phyloP scores from a whole-genome alignment of 1,140 invertebrate genomes.

The Drosophila albomicans region DNA sequence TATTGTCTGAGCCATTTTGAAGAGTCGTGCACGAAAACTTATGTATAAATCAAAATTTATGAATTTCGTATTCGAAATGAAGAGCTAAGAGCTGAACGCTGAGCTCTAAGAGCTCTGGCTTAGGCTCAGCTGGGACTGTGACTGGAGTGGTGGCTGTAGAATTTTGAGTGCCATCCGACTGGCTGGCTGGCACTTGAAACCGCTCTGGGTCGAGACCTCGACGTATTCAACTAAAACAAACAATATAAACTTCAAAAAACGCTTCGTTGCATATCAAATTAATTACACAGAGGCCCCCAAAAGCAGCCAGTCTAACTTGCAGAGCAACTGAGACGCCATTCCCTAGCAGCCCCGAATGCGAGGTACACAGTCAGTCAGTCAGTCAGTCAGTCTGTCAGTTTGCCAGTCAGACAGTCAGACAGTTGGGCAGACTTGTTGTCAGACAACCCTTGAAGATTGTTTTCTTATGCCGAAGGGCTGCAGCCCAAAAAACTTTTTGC shows the following conservation, averaged over 20 bases:
- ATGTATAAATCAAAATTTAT: slow-evolving; percentile 74
- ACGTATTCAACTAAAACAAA: slow-evolving; percentile 75
- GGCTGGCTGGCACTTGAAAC: slow-evolving; percentile 53
- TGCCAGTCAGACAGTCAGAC: slow-evolving; percentile 30
- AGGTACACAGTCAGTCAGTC: slow-evolving; percentile 17
- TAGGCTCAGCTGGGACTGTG: slow-evolving; percentile 22
- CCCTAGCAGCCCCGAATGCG: slow-evolving; percentile 7
- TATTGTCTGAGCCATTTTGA: slow-evolving; percentile 61
- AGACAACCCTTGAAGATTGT: slow-evolving; percentile 81
- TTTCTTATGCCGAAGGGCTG: slow-evolving; percentile 72
- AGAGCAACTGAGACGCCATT: slow-evolving; percentile 14
- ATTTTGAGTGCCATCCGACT: slow-evolving; percentile 50
- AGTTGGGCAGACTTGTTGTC: slow-evolving; percentile 48
- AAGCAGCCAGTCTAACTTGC: slow-evolving; percentile 42
- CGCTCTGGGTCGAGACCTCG: slow-evolving; percentile 58
- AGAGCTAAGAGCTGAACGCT: slow-evolving; percentile 30
- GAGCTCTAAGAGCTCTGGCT: not conserved
- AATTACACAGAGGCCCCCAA: slow-evolving; percentile 73
- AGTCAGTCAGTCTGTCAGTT: slow-evolving; percentile 17
- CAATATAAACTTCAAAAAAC: slow-evolving; percentile 82
- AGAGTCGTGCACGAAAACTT: slow-evolving; percentile 56
- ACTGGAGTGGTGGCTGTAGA: slow-evolving; percentile 30
- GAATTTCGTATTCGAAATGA: slow-evolving; percentile 61
- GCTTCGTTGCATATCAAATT: slow-evolving; percentile 83
- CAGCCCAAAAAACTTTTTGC: slow-evolving; percentile 69